A percentile compares a stretch with the other conserved stretches of the same genome.
Conservation (phyloP, 2,797 vertebrate genomes). For the Thamnophis elegans region DNA sequence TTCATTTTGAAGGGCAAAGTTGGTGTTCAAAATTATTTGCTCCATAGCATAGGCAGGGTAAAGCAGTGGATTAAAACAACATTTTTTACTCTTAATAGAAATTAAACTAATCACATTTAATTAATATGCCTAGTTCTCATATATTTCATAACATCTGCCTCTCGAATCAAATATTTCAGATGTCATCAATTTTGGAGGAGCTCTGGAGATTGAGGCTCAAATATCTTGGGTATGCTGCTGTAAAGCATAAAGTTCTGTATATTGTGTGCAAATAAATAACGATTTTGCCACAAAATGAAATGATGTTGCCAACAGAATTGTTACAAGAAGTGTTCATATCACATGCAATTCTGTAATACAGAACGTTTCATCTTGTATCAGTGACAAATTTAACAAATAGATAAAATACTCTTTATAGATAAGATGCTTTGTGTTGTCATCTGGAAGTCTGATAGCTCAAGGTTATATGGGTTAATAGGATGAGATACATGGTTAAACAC, state of each 20-base stretch:
- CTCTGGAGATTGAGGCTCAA: background rate
- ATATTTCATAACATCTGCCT: background rate
- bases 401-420: conserved; percentile 46
- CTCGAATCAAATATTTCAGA: background rate
- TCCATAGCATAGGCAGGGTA: background rate
- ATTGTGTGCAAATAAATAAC: conserved; percentile 10
- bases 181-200: background rate
- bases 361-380: conserved; percentile 34
- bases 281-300: conserved; percentile 31
- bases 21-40: background rate
- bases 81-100: background rate
- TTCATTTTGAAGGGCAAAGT: background rate
- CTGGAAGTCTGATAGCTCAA: conserved; percentile 63
- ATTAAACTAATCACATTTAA: background rate
- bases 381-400: conserved; percentile 37
- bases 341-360: conserved; percentile 4
- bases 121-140: background rate
- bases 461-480: conserved; percentile 69
- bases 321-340: conserved; percentile 9
- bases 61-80: background rate
- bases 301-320: conserved; percentile 13
- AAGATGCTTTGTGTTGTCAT: conserved; percentile 43
- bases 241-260: background rate
- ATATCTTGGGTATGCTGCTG: background rate
- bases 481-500: conserved; percentile 64